phyloP scores from a whole-genome alignment of 2,113 vertebrate species.

The Martes martes region DNA sequence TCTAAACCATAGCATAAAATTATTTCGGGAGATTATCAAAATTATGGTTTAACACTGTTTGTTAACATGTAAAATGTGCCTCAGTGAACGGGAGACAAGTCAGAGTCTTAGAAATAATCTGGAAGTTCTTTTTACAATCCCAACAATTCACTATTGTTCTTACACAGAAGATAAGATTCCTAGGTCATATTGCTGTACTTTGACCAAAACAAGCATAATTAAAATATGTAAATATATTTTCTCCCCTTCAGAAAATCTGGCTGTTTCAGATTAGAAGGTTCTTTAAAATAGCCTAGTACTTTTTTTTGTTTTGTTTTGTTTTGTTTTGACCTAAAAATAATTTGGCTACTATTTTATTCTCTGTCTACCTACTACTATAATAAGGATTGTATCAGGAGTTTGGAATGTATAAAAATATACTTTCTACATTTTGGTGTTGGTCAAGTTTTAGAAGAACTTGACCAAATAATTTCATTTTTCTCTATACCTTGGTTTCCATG shows the following conservation, averaged over 20 bases:
- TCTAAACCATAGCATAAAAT: not conserved
- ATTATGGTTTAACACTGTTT: not conserved
- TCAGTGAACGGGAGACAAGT: not conserved
- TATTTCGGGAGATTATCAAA: not conserved
- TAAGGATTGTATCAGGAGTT: not conserved
- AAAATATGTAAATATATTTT: not conserved
- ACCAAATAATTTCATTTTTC: constrained; percentile 35
- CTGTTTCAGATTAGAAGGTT: not conserved
- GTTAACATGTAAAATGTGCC: not conserved
- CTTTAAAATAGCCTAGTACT: not conserved
- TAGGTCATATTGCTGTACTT: not conserved
- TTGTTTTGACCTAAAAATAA: not conserved
- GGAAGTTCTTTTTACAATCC: not conserved
- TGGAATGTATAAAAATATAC: not conserved
- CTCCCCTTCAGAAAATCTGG: not conserved
- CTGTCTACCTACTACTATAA: not conserved
- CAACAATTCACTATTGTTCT: not conserved
- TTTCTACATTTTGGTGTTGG: not conserved
- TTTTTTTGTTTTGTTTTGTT: not conserved
- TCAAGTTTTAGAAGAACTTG: constrained; percentile 22
- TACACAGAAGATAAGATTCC: not conserved
- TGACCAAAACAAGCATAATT: not conserved
- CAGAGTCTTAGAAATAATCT: not conserved
- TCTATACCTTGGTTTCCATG: constrained; percentile 35
- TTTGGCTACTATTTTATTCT: constrained; percentile 1